Base-by-base conservation (phyloP, 2,888 invertebrate genomes). In the Cerceris rybyensis region DNA sequence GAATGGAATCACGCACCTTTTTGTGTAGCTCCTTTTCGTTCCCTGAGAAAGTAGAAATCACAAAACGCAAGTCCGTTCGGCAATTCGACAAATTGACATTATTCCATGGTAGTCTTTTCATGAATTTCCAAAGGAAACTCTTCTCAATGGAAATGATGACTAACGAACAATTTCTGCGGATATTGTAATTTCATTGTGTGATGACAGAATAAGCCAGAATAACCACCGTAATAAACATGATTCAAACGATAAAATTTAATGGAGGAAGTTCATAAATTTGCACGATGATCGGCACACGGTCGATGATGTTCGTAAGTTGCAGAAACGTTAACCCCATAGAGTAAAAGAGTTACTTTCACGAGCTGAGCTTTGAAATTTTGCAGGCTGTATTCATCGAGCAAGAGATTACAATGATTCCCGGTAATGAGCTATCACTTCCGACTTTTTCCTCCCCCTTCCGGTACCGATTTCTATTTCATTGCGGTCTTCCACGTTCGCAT, bases 381-480 rank as follows among this genome's bases (percentile, higher is more conserved):
- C 49, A 42, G 14, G n/a, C 28, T 16, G 55, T 65, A 54, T 43
- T 39, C 50, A 73, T 75, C 64, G 71, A 57, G 41, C 8, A 49
- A 63, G 60, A 65, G 80, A 81, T 80, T 69, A 83, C 65, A 78
- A 83, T 76, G 70, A 70, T 83, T 65, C 59, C 17, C 41, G 9
- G 39, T 69, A 77, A 74, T 67, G 73, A 66, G 70, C 78, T 74
- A 77, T 81, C 78, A 61, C 81, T 88, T 87, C 87, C 88, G 84
- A 85, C 80, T 86, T 79, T 83, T 83, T 82, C 81, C 87, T 83
- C 83, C 87, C 73, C 74, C 83, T 84, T 87, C 86, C 88, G 86
- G 85, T 87, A 73, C 82, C 73, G 86, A 88, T 88, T 88, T 88
- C 88, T 88, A 88, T 85, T 89, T 88, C 87, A 82, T 82, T 81